A percentile compares a stretch with the other conserved stretches of the same genome.
These are phyloP conservation scores for Plebejus anna DNA, from an alignment of 2,888 invertebrate genomes.

Conservation along the genomic window DNA sequence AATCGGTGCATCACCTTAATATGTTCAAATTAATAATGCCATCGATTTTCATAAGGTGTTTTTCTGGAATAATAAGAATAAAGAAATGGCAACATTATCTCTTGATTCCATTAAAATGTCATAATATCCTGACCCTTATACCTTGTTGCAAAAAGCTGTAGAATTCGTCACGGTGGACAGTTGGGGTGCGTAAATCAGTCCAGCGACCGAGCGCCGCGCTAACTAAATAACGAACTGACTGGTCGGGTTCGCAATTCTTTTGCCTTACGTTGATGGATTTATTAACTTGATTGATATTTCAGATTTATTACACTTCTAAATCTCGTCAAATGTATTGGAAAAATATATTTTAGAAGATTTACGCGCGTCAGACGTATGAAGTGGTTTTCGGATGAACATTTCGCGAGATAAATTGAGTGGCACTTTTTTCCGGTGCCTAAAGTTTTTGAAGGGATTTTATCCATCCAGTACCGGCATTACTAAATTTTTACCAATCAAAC, in stretches of 20 bases:
- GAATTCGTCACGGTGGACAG: conserved; percentile 3
- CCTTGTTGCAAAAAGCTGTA: not conserved
- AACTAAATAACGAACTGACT: conserved; percentile 1
- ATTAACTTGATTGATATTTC: conserved; percentile 6
- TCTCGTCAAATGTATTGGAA: not conserved
- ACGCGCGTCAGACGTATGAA: not conserved
- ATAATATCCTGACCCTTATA: not conserved
- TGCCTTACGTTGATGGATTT: conserved; percentile 10
- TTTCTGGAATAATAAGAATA: not conserved
- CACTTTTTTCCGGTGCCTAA: no score
- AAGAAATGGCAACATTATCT: not conserved
- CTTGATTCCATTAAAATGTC: not conserved
- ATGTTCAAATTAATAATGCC: not conserved
- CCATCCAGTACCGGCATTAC: no score
- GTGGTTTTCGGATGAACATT: not conserved
- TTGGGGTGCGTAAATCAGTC: conserved; percentile 15
- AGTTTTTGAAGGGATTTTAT: no score
- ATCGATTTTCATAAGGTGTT: not conserved
- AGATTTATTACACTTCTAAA: conserved; percentile 8
- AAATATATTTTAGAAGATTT: not conserved
- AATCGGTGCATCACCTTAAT: not conserved
- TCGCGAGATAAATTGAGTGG: no score
- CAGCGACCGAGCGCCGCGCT: not conserved
- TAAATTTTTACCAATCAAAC: no score
- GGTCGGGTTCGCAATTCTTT: not conserved